Evolutionary conservation across 1,140 invertebrate species (phyloP), one percentile per base, ranked within the genome.

Genomic region (Zaprionus lachaisei): DNA sequence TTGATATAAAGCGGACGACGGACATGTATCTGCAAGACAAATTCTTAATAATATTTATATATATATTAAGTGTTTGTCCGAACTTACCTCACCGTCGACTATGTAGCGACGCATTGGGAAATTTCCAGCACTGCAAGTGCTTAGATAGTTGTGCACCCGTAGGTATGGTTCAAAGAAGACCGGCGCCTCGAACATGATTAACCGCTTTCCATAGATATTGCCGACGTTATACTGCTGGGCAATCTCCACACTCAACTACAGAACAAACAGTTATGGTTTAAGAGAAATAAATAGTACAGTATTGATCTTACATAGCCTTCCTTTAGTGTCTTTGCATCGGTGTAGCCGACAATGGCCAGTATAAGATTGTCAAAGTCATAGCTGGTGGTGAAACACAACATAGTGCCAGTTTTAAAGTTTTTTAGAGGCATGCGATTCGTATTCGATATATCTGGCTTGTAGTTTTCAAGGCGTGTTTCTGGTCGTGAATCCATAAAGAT

Each of bases 81-180:
- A 22, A 65, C 79, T 82, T 80, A 94, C 94, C 66, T 94, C 77
- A 6, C 94, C 94, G 51, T 94, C 83, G 5, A 96, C 92, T 68
- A 96, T 94, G 81, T 96, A 96, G 72, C 94, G 93, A 44, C 94
- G 92, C 95, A 96, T 95, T 0, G 95, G 94, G 81, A 96, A 95
- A 57, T 94, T 91, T 6, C 94, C 75, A 0, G 93, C 85, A 31
- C 92, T 89, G 38, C 95, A 94, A 4, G 93, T 93, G 80, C 95
- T 94, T 2, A 96, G 80, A 15, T 94, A 95, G 62, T 94, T 94
- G 37, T 96, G 92, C 0, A 96, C 94, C 47, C 94, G 95, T 54
- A 94, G 93, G 81, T 96, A 96, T 0, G 96, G 95, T 81, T 96
- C 95, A 89, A 95, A 96, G 80, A 95, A 96, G 12, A 95, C 94